Evolutionary conservation across 2,113 vertebrate genomes (phyloP).

Genomic region (Alouatta palliata): DNA sequence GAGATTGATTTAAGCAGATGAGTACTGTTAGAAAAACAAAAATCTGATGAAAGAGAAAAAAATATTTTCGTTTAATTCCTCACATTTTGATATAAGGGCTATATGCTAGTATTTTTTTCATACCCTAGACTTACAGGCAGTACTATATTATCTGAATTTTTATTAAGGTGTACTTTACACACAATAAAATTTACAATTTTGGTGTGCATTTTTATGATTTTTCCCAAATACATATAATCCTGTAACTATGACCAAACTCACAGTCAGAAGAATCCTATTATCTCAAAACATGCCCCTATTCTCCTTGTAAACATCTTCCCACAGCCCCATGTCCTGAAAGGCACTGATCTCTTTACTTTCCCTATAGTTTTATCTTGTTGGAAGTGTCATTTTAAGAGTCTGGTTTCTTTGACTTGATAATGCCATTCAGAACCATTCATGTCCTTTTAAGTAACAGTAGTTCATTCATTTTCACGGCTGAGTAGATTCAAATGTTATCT

Average conservation of each 20-base stretch:
- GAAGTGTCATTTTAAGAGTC: neutral
- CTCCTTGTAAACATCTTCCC: neutral
- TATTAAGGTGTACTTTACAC: neutral
- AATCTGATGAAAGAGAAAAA: neutral
- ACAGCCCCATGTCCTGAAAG: neutral
- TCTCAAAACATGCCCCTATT: neutral
- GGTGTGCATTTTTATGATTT: neutral
- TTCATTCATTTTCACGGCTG: neutral
- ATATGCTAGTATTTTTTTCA: neutral
- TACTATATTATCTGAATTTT: neutral
- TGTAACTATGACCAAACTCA: neutral
- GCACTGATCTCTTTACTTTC: neutral
- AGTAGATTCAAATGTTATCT: neutral
- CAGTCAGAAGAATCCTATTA: neutral
- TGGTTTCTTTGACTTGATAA: neutral
- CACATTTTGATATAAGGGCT: neutral
- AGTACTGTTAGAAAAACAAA: neutral
- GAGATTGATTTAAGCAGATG: neutral
- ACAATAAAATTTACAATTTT: neutral
- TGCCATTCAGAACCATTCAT: neutral
- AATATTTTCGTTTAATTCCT: neutral
- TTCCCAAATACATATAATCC: neutral
- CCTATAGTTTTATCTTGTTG: neutral
- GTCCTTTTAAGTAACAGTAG: neutral
- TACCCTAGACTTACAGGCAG: neutral